These are phyloP conservation scores for Microtus ochrogaster DNA, from an alignment of 2,113 vertebrate genomes.

Conservation along the genomic window DNA sequence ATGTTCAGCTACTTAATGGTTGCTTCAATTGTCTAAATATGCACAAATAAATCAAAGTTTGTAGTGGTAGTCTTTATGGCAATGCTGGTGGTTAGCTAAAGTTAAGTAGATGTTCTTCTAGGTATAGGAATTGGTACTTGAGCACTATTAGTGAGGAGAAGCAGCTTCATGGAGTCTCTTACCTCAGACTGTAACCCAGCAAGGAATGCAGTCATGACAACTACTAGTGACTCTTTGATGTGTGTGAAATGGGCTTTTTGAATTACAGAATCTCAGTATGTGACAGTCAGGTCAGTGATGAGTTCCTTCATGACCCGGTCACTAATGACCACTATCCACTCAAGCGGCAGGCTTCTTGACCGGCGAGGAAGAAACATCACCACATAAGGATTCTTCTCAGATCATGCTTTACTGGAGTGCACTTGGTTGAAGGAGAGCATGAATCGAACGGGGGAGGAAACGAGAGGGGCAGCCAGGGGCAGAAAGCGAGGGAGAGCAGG, in stretches of 20 bases:
- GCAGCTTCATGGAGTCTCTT: not conserved
- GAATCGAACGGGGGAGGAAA: too few species aligned
- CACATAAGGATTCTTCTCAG: too few species aligned
- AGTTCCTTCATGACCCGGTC: not conserved
- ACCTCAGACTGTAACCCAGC: not conserved
- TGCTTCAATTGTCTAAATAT: not conserved
- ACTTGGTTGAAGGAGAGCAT: too few species aligned
- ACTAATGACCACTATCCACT: not conserved
- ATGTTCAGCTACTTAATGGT: not conserved
- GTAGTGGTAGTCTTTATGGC: not conserved
- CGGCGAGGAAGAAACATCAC: too few species aligned
- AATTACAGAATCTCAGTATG: not conserved
- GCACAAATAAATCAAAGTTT: not conserved
- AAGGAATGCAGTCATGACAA: not conserved
- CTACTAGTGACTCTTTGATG: not conserved
- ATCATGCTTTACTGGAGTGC: too few species aligned
- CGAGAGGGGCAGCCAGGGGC: too few species aligned
- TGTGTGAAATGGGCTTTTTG: not conserved
- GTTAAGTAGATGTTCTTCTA: not conserved
- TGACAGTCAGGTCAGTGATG: not conserved
- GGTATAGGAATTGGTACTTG: rapidly evolving
- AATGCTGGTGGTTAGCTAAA: not conserved
- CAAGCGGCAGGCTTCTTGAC: too few species aligned
- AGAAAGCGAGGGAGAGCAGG: too few species aligned
- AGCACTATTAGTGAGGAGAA: not conserved